Evolutionary conservation across 2,888 invertebrate species (phyloP).

Genomic region (Cataglyphis livida): DNA sequence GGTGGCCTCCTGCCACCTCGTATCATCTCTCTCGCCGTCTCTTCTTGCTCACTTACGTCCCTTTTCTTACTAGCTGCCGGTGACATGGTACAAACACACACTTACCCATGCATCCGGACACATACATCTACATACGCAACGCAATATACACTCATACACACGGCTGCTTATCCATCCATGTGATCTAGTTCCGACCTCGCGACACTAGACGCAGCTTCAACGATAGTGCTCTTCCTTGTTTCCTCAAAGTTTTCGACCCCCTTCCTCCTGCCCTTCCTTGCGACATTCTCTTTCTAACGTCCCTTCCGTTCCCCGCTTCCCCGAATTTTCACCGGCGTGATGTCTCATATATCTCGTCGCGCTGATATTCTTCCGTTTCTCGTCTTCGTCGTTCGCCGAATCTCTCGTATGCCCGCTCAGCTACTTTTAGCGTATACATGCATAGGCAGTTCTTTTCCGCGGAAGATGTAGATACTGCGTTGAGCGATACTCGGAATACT

Average conservation of each 20-base stretch:
- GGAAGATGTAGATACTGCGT: background rate
- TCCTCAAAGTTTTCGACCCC: conserved; percentile 60
- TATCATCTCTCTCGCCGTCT: conserved; percentile 26
- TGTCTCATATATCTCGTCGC: background rate
- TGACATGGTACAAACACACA: conserved; percentile 49
- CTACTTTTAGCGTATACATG: background rate
- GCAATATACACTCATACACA: background rate
- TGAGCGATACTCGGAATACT: background rate
- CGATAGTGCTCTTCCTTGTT: conserved; percentile 71
- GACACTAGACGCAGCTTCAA: conserved; percentile 60
- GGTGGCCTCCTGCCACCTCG: background rate
- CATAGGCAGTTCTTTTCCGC: background rate
- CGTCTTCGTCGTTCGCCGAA: background rate
- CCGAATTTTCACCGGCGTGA: background rate
- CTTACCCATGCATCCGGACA: conserved; percentile 1
- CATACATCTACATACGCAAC: background rate
- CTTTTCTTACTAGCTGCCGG: conserved; percentile 60
- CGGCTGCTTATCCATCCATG: conserved; percentile 40
- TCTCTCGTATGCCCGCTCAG: background rate
- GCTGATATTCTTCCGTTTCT: background rate
- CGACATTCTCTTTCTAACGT: conserved; percentile 11
- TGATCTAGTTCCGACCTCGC: conserved; percentile 50
- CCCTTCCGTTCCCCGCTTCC: background rate
- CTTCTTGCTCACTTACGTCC: conserved; percentile 45
- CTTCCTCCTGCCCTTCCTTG: background rate